Conservation (phyloP, 2,797 vertebrate species). For the Crax fasciolata region DNA sequence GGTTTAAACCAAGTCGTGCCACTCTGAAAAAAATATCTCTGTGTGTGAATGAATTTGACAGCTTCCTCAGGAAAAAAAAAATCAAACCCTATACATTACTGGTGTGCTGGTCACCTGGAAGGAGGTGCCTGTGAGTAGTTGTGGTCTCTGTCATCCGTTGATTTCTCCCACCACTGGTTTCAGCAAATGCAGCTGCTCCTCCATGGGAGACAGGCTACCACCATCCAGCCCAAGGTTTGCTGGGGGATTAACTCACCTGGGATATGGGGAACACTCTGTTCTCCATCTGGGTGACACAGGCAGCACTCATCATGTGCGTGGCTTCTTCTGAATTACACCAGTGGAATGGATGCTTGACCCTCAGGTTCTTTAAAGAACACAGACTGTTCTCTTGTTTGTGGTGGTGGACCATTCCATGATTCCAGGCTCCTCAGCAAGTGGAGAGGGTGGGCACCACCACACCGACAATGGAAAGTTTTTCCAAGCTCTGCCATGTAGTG, state of each 20-base stretch:
- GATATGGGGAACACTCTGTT: background rate
- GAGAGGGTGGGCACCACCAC: background rate
- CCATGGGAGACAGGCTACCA: background rate
- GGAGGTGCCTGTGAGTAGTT: background rate
- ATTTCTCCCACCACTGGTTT: background rate
- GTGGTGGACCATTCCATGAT: background rate
- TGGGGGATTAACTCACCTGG: fast-evolving
- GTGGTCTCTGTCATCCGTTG: background rate
- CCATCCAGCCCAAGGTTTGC: background rate
- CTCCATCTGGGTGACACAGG: background rate
- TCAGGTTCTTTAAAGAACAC: background rate
- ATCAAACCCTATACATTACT: background rate
- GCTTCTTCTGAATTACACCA: background rate
- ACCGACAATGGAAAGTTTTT: background rate
- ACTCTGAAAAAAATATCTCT: background rate
- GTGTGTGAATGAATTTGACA: background rate
- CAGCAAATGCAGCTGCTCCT: background rate
- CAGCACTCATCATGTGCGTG: fast-evolving
- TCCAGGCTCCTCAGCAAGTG: background rate
- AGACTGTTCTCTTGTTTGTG: background rate
- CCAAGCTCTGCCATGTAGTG: background rate
- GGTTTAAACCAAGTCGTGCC: background rate
- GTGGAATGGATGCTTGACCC: background rate
- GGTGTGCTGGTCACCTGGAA: background rate
- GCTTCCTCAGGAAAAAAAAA: background rate